phyloP scores from a whole-genome alignment of 1,140 invertebrate species.

The Drosophila elegans region DNA sequence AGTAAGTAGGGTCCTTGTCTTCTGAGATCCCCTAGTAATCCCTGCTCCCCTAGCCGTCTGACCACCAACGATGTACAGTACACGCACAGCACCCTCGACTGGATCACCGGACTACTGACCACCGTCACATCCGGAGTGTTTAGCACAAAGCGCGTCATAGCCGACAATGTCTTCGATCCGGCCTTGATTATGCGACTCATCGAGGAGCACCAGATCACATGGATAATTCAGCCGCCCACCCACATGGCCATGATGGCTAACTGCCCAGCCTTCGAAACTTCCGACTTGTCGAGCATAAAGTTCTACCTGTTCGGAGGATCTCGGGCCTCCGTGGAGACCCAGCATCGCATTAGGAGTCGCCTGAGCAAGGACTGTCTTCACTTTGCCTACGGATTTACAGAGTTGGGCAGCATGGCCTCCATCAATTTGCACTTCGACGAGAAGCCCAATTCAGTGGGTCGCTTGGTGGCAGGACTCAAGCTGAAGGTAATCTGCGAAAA shows the following conservation, averaged over 20 bases:
- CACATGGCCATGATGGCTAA: slow-evolving; percentile 62
- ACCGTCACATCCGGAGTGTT: slow-evolving; percentile 49
- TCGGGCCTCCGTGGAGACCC: slow-evolving; percentile 45
- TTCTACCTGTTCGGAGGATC: slow-evolving; percentile 56
- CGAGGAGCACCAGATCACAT: slow-evolving; percentile 54
- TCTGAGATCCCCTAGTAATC: too few species aligned
- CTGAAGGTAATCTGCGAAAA: slow-evolving; percentile 79
- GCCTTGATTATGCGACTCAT: slow-evolving; percentile 34
- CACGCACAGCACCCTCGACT: slow-evolving; percentile 61
- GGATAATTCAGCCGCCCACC: slow-evolving; percentile 60
- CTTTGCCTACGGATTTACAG: slow-evolving; percentile 59
- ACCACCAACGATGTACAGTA: slow-evolving; percentile 60
- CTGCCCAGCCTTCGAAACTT: slow-evolving; percentile 31
- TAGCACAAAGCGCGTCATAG: slow-evolving; percentile 60
- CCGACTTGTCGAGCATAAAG: slow-evolving; percentile 43
- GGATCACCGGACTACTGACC: slow-evolving; percentile 60
- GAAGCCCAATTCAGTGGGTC: slow-evolving; percentile 67
- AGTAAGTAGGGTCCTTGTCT: slow-evolving; percentile 24
- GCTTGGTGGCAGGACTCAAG: slow-evolving; percentile 31
- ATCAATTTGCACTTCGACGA: slow-evolving; percentile 53
- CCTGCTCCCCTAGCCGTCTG: slow-evolving; percentile 16
- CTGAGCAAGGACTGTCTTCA: slow-evolving; percentile 40
- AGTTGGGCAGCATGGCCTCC: slow-evolving; percentile 41
- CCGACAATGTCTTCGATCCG: slow-evolving; percentile 60
- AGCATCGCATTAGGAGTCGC: slow-evolving; percentile 42